Evolutionary conservation across 1,140 invertebrate species (phyloP), one percentile per base, ranked within the genome.

Genomic region (Bombyx mandarina): DNA sequence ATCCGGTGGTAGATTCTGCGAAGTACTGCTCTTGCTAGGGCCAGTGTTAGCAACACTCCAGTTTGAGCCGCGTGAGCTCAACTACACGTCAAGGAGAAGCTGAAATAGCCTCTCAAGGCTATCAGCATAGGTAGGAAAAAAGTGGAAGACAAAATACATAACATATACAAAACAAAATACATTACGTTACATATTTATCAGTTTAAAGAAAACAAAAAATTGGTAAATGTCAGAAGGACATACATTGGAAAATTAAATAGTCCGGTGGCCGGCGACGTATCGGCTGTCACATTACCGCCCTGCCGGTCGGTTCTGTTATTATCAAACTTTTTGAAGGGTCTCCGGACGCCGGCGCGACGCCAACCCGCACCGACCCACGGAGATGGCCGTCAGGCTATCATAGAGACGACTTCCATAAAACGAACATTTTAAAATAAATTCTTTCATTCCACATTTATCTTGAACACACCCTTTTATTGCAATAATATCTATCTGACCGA

Each of bases 301-400:
- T 69, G 66, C 67, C 45, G n/a, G 54, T 45, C 42, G 50, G 68
- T 75, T 75, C 62, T 84, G 77, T 84, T 86, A 86, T 86, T 86
- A 84, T 86, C 68, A 82, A 86, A 86, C 73, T 86, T 86, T 82
- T 78, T 83, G 79, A 82, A 84, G 83, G 83, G 83, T 83, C 79
- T 73, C 75, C 77, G 76, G 73, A 67, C 80, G 77, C 74, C 80
- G 71, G 66, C 71, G 67, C 69, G 79, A 81, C 78, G 80, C 75
- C 79, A 67, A 73, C 77, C 59, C 72, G 67, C 66, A 68, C 63
- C 56, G 52, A 12, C 54, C 50, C 55, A 35, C 47, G 54, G 54
- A 60, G 64, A 73, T 71, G 61, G 68, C 26, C 1, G 26, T 5
- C 0, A 35, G 26, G 26, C 26, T 35, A 35, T 35, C 26, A 35